Evolutionary conservation across 92 coral and sea anemone species (phyloP).

Genomic region (Pocillopora meandrina): DNA sequence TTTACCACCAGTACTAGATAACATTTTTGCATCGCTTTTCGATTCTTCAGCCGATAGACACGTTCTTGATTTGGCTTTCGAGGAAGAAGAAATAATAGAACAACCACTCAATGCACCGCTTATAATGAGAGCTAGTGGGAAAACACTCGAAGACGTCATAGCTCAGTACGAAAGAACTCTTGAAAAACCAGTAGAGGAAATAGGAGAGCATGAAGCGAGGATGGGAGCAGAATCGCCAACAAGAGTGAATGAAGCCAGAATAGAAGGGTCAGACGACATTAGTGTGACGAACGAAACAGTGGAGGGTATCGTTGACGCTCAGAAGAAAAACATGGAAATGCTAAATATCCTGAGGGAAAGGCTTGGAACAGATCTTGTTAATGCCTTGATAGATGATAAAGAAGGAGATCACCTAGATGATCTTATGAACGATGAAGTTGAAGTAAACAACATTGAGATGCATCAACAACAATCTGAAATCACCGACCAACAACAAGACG

Average conservation of each 20-base stretch:
- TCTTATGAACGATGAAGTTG: neutral
- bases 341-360: conserved; percentile 41
- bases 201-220: neutral
- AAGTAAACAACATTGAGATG: neutral
- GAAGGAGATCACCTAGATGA: conserved; percentile 2
- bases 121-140: conserved; percentile 48
- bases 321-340: conserved; percentile 28
- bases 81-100: neutral
- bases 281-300: neutral
- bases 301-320: conserved; percentile 29
- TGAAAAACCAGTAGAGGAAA: neutral
- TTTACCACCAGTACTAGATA: neutral
- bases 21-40: conserved; percentile 6
- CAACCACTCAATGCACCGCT: conserved; percentile 32
- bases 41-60: neutral
- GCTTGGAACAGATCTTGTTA: conserved; percentile 57
- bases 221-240: neutral
- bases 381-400: conserved; percentile 38
- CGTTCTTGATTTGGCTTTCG: neutral
- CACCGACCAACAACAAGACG: neutral
- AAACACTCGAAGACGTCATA: conserved; percentile 63
- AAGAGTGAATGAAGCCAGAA: neutral
- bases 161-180: conserved; percentile 64
- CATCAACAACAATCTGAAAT: neutral
- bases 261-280: neutral